Conservation (phyloP, 2,797 vertebrate genomes). For the Phrynocephalus guinanensis region DNA sequence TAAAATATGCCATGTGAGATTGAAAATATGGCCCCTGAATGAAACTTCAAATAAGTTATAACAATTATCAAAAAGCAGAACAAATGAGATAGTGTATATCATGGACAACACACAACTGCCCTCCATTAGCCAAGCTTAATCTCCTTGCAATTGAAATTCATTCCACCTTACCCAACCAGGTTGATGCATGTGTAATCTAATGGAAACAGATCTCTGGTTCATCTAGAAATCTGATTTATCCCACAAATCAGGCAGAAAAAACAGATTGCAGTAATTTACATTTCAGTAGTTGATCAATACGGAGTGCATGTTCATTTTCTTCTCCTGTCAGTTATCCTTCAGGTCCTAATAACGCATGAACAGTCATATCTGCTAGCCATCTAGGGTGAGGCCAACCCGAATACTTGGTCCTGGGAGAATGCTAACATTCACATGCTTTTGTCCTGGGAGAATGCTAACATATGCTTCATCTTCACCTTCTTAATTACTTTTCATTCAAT, state of each 20-base stretch:
- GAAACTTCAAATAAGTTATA: not conserved
- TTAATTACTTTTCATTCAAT: not conserved
- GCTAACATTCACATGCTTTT: too few relatives aligned
- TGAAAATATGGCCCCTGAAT: not conserved
- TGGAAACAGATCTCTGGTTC: conserved; percentile 16
- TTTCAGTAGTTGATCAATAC: conserved; percentile 26
- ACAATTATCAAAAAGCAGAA: not conserved
- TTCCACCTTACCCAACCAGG: conserved; percentile 4
- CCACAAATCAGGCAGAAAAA: conserved; percentile 19
- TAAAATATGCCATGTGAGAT: not conserved
- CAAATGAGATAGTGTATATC: not conserved
- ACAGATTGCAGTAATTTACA: conserved; percentile 18
- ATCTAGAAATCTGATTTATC: conserved; percentile 21
- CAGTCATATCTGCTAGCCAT: not conserved
- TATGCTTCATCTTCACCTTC: not conserved
- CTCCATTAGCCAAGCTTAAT: conserved; percentile 10
- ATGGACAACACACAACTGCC: not conserved
- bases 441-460: not conserved
- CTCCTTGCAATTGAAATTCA: conserved; percentile 20
- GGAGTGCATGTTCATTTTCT: conserved; percentile 16
- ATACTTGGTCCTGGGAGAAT: not conserved
- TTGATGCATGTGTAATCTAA: conserved; percentile 10
- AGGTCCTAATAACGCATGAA: conserved; percentile 9
- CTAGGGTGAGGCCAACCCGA: not conserved
- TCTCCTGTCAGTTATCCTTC: conserved; percentile 22